Evolutionary conservation across 2,797 vertebrate species (phyloP).

Genomic region (Cercopithecus petaurista): DNA sequence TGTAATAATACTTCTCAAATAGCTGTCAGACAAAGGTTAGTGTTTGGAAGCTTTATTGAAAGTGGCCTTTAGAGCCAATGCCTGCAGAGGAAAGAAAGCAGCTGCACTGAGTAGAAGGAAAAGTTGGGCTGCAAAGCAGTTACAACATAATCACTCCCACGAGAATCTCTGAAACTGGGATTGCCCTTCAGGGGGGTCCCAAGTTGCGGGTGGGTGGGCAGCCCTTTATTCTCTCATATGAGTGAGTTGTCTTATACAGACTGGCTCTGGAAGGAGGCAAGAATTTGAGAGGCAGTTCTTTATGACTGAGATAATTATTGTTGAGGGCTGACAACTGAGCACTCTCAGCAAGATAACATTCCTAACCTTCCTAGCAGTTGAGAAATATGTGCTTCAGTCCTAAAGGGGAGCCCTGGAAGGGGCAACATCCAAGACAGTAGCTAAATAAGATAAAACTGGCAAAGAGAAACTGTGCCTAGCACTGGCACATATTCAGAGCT

Average conservation of each 20-base stretch:
- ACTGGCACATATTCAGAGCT: not conserved
- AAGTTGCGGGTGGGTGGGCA: rapidly evolving
- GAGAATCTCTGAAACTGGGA: not conserved
- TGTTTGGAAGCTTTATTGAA: not conserved
- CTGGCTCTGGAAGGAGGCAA: not conserved
- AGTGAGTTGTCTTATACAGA: not conserved
- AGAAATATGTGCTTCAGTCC: not conserved
- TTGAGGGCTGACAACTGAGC: not conserved
- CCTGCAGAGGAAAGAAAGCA: not conserved
- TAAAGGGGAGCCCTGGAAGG: not conserved
- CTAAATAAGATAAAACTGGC: not conserved
- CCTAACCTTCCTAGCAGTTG: not conserved
- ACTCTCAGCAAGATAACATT: not conserved
- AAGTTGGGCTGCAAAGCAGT: not conserved
- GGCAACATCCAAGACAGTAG: not conserved
- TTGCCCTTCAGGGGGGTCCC: not conserved
- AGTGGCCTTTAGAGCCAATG: not conserved
- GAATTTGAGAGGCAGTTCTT: not conserved
- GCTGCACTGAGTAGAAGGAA: not conserved
- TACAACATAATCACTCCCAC: not conserved
- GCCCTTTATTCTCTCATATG: not conserved
- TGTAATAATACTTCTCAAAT: not conserved
- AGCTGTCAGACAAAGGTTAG: not conserved
- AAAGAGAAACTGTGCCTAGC: not conserved
- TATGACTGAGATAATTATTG: not conserved